Base-by-base conservation (phyloP, 2,113 vertebrate genomes). In the Rhagologus leucostigma region DNA sequence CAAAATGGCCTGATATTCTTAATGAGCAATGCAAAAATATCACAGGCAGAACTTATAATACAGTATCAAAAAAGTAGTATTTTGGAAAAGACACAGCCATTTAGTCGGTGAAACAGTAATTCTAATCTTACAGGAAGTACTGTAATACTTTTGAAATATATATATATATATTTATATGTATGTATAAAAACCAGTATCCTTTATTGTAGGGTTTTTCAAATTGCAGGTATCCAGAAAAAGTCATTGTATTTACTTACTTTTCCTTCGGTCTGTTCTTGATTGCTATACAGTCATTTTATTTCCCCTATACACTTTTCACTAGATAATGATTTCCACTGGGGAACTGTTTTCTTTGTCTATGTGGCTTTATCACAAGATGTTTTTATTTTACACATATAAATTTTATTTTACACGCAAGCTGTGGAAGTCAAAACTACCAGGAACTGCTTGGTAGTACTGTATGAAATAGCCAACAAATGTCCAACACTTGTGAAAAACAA, bases 21-120 rank as follows among this genome's bases (percentile, higher is more conserved):
- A 97, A 97, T 95, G 96, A 97, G 93, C 87, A 93, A 98, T 97
- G 97, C 96, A 98, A 97, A 98, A 97, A 96, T 97, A 98, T 96
- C 94, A 97, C 93, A 98, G 96, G 97, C 95, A 97, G 89, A 97
- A 97, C 95, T 97, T 98, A 97, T 93, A 89, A 97, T 97, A 97
- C 97, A 98, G 89, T 97, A 97, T 97, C 97, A 70, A 95, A 98
- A 98, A 98, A 98, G 95, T 90, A 95, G 16, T 94, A 94, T 95
- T 96, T 96, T 97, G 95, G 97, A 97, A 98, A 98, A 97, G 89
- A 97, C 87, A 87, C 33, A 95, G 89, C 93, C 93, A 95, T 97
- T 97, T 90, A 91, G 37, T 94, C 26, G 55, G 85, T 96, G 93
- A 95, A 98, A 97, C 88, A 94, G 87, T 95, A 86, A 97, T 74